phyloP scores from a whole-genome alignment of 2,888 invertebrate genomes.

The Synanthedon formicaeformis region DNA sequence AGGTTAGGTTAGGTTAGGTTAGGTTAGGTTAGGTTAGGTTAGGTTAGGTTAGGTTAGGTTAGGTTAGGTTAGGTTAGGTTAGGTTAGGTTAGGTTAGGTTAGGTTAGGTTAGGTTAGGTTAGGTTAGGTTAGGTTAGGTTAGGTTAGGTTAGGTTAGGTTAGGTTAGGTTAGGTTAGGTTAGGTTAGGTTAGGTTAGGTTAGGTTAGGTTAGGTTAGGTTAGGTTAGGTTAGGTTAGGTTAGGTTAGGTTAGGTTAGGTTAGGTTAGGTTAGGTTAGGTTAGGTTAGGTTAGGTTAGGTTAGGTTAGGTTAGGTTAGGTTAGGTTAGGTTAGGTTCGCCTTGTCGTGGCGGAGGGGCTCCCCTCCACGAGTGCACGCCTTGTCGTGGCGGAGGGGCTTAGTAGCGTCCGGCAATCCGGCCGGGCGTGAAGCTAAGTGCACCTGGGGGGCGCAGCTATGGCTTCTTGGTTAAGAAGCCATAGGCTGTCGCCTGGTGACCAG shows the following conservation, averaged over 20 bases:
- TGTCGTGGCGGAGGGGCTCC: no score
- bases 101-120: conserved; percentile 7
- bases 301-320: conserved; percentile 16
- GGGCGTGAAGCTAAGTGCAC: no score
- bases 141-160: conserved; percentile 7
- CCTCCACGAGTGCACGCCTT: no score
- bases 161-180: conserved; percentile 7
- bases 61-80: conserved; percentile 7
- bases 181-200: conserved; percentile 6
- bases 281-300: conserved; percentile 15
- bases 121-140: conserved; percentile 6
- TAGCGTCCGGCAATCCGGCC: no score
- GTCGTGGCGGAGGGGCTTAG: no score
- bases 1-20: conserved; percentile 10
- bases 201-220: conserved; percentile 8
- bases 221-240: conserved; percentile 3
- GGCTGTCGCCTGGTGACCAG: no score
- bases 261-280: conserved; percentile 13
- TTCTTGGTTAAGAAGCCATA: no score
- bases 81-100: conserved; percentile 6
- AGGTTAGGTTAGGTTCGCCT: no score
- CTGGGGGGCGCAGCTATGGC: no score
- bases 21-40: conserved; percentile 12
- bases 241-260: conserved; percentile 7
- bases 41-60: conserved; percentile 10